phyloP scores from a whole-genome alignment of 2,113 vertebrate species.

The Triplophysa rosa region DNA sequence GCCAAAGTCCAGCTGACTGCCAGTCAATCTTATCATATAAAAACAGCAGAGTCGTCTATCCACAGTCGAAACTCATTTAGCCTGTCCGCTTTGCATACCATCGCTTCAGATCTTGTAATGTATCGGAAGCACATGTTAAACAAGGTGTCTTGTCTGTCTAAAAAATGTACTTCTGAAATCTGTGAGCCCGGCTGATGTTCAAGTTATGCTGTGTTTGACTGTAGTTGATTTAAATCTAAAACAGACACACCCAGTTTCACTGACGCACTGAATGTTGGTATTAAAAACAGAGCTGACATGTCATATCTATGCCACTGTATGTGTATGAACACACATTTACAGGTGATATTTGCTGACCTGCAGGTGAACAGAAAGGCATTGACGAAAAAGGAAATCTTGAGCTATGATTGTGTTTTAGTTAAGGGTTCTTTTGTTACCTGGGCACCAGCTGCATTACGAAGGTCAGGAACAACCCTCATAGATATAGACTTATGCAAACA shows the following conservation, averaged over 20 bases:
- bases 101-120: constrained; percentile 29
- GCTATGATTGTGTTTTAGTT: neutral
- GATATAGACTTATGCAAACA: constrained; percentile 17
- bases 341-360: neutral
- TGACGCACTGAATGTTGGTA: neutral
- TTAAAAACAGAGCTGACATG: neutral
- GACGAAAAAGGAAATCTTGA: neutral
- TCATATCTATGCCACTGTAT: neutral
- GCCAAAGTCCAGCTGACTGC: constrained; percentile 32
- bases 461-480: neutral
- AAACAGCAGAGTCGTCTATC: neutral
- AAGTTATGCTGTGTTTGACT: neutral
- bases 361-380: neutral
- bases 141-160: neutral
- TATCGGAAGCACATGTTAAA: neutral
- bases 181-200: constrained; percentile 1
- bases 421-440: neutral
- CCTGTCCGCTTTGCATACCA: constrained; percentile 31
- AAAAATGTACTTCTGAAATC: neutral
- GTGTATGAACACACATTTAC: neutral
- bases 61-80: neutral
- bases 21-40: constrained; percentile 9
- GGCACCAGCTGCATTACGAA: neutral
- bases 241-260: constrained; percentile 31
- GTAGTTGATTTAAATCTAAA: constrained; percentile 5